Evolutionary conservation across 2,113 vertebrate genomes (phyloP).

Genomic region (Misgurnus anguillicaudatus): DNA sequence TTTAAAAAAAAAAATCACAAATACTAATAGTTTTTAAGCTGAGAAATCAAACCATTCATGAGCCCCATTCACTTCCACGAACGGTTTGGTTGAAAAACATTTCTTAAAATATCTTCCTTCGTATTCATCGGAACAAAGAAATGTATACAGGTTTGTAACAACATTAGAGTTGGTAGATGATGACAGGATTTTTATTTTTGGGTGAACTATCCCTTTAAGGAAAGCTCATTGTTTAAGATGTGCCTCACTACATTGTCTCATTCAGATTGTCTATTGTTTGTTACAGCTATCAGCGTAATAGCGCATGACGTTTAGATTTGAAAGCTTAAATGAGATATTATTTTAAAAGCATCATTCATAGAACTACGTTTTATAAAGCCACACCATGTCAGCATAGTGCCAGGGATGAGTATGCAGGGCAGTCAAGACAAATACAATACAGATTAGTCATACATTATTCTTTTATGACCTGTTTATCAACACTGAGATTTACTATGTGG

Average conservation of each 20-base stretch:
- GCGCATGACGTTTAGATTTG: background rate
- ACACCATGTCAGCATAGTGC: background rate
- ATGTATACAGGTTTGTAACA: too few relatives aligned
- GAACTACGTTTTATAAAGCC: background rate
- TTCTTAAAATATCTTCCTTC: too few relatives aligned
- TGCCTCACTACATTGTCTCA: background rate
- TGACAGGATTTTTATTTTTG: too few relatives aligned
- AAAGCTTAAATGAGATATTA: background rate
- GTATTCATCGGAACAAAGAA: too few relatives aligned
- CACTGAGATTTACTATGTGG: background rate
- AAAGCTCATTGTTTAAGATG: background rate
- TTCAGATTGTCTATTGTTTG: background rate
- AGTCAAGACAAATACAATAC: background rate
- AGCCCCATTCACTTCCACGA: too few relatives aligned
- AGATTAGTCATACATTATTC: background rate
- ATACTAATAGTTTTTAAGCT: background rate
- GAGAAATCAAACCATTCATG: background rate
- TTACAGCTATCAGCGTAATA: background rate
- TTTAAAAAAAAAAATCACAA: background rate
- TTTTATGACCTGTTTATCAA: background rate
- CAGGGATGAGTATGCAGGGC: background rate
- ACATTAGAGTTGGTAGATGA: too few relatives aligned
- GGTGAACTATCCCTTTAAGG: too few relatives aligned
- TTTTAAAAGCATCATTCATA: background rate
- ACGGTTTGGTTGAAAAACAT: too few relatives aligned